Evolutionary conservation across 1,140 invertebrate species (phyloP), one percentile per base, ranked within the genome.

Genomic region (Drosophila simulans): DNA sequence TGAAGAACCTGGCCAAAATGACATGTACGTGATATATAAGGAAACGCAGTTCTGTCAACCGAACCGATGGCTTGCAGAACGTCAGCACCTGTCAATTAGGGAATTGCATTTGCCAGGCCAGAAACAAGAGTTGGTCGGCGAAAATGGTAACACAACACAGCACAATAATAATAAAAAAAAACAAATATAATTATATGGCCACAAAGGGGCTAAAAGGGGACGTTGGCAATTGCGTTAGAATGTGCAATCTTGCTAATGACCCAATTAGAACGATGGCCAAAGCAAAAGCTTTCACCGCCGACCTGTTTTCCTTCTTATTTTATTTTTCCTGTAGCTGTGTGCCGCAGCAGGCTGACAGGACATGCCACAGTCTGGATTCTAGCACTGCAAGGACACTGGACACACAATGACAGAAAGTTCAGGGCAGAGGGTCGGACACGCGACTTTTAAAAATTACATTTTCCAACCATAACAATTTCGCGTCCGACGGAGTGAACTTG

Each of bases 221-320:
- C n/a, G 12, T 7, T 42, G 1, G 43, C 12, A 45, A 82, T 77
- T 83, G 79, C 43, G 51, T 82, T 83, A 69, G 80, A 79, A 69
- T 83, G 60, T 79, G 75, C 75, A 82, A 82, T 79, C 58, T 69
- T 37, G 53, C 45, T 84, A 82, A 83, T 82, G 69, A 82, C 63
- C 69, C 80, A 82, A 82, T 83, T 84, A 83, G 42, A 73, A 68
- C 51, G 42, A 70, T 75, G 54, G 69, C 66, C 48, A 57, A 62
- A 35, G 69, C 66, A 43, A 57, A 62, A 27, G 74, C 79, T 81
- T 66, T 71, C 65, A 72, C 63, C 54, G 31, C 20, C 25, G 39
- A 58, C 60, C 59, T 43, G 58, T 68, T 68, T 43, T 27, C 20
- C 45, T 35, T 43, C 3, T 8, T 34, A 17, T 31, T 46, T 46